phyloP scores from a whole-genome alignment of 2,113 vertebrate species.

The Triplophysa siluroides region DNA sequence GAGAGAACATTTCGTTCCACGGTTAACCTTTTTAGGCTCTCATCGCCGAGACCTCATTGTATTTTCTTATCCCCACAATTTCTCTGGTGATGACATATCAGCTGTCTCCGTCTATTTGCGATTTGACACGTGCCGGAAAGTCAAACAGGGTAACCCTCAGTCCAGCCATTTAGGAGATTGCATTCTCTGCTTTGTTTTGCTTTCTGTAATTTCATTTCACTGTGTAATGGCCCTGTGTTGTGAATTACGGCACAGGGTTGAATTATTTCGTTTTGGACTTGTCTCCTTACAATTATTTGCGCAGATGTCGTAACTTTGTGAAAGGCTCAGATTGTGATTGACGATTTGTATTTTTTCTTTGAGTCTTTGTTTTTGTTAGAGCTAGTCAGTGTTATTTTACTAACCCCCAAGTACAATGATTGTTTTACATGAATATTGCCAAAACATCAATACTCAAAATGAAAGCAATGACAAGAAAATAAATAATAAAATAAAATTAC shows the following conservation, averaged over 20 bases:
- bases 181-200: slow-evolving; percentile 17
- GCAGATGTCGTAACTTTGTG: not conserved
- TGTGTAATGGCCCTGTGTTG: not conserved
- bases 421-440: too few relatives aligned
- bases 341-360: not conserved
- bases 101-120: slow-evolving; percentile 33
- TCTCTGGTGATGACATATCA: slow-evolving; percentile 29
- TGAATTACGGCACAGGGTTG: not conserved
- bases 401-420: too few relatives aligned
- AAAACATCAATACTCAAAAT: too few relatives aligned
- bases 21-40: slow-evolving; percentile 38
- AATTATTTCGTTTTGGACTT: slow-evolving; percentile 21
- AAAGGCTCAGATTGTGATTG: slow-evolving; percentile 10
- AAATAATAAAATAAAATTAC: too few relatives aligned
- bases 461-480: too few relatives aligned
- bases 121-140: slow-evolving; percentile 1
- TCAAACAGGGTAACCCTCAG: slow-evolving; percentile 17
- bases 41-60: slow-evolving; percentile 40
- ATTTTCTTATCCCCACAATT: not conserved
- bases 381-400: not conserved
- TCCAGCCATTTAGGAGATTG: not conserved
- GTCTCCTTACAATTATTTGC: slow-evolving; percentile 5
- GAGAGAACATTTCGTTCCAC: slow-evolving; percentile 41
- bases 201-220: slow-evolving; percentile 33
- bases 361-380: slow-evolving; percentile 4